Conservation (phyloP, 2,888 invertebrate species). For the Escarpia spicata region DNA sequence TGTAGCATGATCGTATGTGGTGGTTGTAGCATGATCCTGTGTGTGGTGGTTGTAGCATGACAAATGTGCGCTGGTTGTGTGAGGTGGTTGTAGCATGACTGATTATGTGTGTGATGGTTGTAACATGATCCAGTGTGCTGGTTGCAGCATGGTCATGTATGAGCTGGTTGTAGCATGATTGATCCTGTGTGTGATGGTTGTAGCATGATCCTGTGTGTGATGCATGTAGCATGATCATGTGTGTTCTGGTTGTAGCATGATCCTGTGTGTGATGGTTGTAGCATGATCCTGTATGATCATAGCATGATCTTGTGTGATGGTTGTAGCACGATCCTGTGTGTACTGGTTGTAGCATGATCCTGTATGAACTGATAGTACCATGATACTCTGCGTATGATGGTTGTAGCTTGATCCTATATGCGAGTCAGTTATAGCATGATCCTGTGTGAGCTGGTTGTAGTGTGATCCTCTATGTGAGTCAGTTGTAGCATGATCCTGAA, state of each 20-base stretch:
- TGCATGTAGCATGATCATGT: neutral
- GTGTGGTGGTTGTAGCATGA: neutral
- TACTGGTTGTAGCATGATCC: too few relatives aligned
- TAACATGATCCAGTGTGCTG: neutral
- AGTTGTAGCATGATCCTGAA: neutral
- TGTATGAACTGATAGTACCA: too few relatives aligned
- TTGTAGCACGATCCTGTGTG: too few relatives aligned
- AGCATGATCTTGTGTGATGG: neutral
- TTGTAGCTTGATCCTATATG: too few relatives aligned
- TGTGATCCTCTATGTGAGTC: too few relatives aligned
- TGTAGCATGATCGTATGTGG: too few relatives aligned
- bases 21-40: too few relatives aligned
- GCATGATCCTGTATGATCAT: neutral
- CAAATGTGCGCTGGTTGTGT: neutral
- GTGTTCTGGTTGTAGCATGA: neutral
- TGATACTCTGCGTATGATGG: too few relatives aligned
- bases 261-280: neutral
- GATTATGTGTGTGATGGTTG: neutral
- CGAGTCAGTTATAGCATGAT: too few relatives aligned
- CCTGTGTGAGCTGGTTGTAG: too few relatives aligned
- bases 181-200: neutral
- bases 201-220: neutral
- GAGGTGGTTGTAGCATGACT: neutral
- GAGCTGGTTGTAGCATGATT: neutral
- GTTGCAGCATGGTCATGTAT: neutral